Percentiles rank a stretch among this genome's conserved stretches.
These are phyloP conservation scores for Lepidonotus clava DNA, from an alignment of 2,888 invertebrate genomes.

Conservation along the genomic window DNA sequence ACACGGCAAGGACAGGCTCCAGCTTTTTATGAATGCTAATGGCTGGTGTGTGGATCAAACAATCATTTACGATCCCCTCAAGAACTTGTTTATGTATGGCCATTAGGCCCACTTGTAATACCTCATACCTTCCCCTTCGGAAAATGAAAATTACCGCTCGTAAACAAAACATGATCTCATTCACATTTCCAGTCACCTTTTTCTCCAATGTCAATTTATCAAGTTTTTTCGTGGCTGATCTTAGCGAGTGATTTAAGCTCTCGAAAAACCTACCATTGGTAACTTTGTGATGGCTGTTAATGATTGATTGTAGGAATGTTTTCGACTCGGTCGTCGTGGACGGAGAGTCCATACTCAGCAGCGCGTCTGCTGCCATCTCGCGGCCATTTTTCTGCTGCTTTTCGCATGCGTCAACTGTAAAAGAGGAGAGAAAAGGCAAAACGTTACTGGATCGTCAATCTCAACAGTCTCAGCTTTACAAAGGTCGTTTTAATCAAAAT, in stretches of 20 bases:
- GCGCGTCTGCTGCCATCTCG: conserved; percentile 73
- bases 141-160: background rate
- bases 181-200: background rate
- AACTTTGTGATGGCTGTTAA: conserved; percentile 30
- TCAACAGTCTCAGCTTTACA: background rate
- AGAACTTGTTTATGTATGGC: background rate
- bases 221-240: background rate
- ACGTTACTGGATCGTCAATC: background rate
- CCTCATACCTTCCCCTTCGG: background rate
- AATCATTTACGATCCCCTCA: too few relatives aligned
- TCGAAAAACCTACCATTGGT: conserved; percentile 11
- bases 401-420: conserved; percentile 77
- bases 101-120: background rate
- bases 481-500: background rate
- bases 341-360: conserved; percentile 76
- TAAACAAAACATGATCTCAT: background rate
- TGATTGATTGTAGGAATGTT: conserved; percentile 71
- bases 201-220: background rate
- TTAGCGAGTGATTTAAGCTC: background rate
- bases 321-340: conserved; percentile 71
- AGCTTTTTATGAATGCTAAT: too few relatives aligned
- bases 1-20: too few relatives aligned
- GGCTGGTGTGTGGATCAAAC: too few relatives aligned
- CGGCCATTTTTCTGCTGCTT: conserved; percentile 73
- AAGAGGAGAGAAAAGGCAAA: background rate